A percentile compares a stretch with the other conserved stretches of the same genome.
Evolutionary conservation across 2,888 invertebrate species (phyloP).

Genomic region (Leucophenga maculata): DNA sequence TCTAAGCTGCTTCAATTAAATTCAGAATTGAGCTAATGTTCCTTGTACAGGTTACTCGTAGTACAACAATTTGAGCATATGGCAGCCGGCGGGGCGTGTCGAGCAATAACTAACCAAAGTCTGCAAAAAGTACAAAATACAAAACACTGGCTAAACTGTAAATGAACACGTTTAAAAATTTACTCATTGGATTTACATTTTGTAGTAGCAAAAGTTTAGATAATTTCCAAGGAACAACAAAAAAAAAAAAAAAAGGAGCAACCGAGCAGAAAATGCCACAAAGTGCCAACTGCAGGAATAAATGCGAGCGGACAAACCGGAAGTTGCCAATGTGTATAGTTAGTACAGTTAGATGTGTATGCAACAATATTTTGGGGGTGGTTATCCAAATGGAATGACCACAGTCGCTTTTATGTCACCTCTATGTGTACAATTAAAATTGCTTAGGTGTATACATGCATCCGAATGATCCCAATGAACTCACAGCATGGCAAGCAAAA

Average conservation of each 20-base stretch:
- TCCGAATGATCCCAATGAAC: slow-evolving; percentile 1
- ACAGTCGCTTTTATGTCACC: too few species aligned
- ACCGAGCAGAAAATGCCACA: slow-evolving; percentile 14
- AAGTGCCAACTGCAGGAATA: too few species aligned
- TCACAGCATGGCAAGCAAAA: neutral
- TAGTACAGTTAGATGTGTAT: neutral
- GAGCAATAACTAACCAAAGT: neutral
- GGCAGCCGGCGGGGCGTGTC: neutral
- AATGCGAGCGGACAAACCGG: too few species aligned
- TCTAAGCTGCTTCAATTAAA: slow-evolving; percentile 53
- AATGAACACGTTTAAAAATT: slow-evolving; percentile 10
- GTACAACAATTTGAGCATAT: neutral
- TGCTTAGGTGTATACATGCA: slow-evolving; percentile 44
- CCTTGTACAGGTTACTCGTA: neutral
- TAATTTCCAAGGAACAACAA: neutral
- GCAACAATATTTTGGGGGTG: neutral
- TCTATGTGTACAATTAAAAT: slow-evolving; percentile 52
- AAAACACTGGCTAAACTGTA: slow-evolving; percentile 6
- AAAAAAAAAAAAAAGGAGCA: neutral
- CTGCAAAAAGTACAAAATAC: neutral
- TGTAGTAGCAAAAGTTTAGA: too few species aligned
- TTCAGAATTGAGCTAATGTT: slow-evolving; percentile 58
- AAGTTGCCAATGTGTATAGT: neutral
- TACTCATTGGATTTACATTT: neutral
- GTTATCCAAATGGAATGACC: neutral